Percentiles rank a stretch among this genome's conserved stretches.
Evolutionary conservation across 2,888 invertebrate genomes (phyloP).

Genomic region (Caprella mutica): DNA sequence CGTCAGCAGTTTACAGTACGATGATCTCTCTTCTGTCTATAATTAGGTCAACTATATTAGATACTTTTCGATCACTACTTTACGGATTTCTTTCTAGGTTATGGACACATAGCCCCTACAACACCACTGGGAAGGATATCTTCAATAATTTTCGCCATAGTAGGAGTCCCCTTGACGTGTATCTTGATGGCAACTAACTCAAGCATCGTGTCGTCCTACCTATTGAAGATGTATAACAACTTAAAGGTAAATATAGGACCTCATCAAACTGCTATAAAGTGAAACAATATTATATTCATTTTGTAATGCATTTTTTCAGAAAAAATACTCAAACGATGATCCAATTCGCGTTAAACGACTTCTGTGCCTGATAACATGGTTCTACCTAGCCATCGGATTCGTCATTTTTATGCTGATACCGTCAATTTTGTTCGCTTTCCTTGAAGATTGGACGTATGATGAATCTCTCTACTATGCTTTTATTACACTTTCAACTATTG

Average conservation of each 20-base stretch:
- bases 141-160: conserved; percentile 22
- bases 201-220: conserved; percentile 21
- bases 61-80: no score
- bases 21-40: no score
- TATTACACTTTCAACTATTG: conserved; percentile 30
- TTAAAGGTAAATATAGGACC: conserved; percentile 11
- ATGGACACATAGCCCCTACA: conserved; percentile 22
- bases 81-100: conserved; percentile 17
- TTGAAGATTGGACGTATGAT: conserved; percentile 26
- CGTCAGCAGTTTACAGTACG: no score
- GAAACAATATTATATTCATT: background rate
- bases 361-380: conserved; percentile 17
- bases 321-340: no score
- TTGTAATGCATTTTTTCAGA: background rate
- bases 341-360: conserved; percentile 12
- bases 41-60: no score
- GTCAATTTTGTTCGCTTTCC: conserved; percentile 12
- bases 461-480: conserved; percentile 30
- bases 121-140: conserved; percentile 18
- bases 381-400: conserved; percentile 26
- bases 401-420: conserved; percentile 32
- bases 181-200: conserved; percentile 29
- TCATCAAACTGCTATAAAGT: background rate
- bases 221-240: conserved; percentile 18
- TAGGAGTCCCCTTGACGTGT: conserved; percentile 30